Percentiles rank a stretch among this genome's conserved stretches.
Evolutionary conservation across 2,888 invertebrate species (phyloP).

Genomic region (Melipona beecheii): DNA sequence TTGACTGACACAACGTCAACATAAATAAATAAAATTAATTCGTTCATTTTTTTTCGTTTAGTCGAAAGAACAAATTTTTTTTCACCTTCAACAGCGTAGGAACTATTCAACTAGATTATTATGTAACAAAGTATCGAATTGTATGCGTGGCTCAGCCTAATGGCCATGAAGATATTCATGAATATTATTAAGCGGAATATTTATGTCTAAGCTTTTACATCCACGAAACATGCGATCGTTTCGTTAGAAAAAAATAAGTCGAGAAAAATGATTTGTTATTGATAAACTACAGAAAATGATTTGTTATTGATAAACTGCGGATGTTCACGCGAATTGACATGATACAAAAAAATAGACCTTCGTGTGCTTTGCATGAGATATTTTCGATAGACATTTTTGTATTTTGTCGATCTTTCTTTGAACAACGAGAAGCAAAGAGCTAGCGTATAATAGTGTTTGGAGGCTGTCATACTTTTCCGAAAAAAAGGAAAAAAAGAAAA

Average conservation of each 20-base stretch:
- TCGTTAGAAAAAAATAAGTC: no score
- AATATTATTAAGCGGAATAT: constrained; percentile 40
- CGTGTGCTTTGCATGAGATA: no score
- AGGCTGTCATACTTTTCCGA: no score
- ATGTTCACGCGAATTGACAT: no score
- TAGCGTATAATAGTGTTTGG: no score
- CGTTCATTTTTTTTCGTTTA: neutral
- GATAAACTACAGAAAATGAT: no score
- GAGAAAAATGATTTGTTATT: no score
- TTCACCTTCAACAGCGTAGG: neutral
- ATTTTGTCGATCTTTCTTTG: no score
- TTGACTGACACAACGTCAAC: constrained; percentile 16
- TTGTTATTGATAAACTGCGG: no score
- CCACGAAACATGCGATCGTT: neutral
- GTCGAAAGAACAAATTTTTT: neutral
- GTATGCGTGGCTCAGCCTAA: constrained; percentile 7
- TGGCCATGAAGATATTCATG: constrained; percentile 22
- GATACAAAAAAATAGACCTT: no score
- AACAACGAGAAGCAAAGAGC: no score
- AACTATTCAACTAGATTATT: neutral
- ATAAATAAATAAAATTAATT: constrained; percentile 45
- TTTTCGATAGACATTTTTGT: no score
- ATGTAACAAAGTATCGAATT: constrained; percentile 35
- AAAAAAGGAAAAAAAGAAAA: neutral
- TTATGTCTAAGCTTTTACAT: constrained; percentile 12